Percentiles rank a stretch among this genome's conserved stretches.
phyloP scores from a whole-genome alignment of 2,113 vertebrate genomes.

The Struthidea cinerea region DNA sequence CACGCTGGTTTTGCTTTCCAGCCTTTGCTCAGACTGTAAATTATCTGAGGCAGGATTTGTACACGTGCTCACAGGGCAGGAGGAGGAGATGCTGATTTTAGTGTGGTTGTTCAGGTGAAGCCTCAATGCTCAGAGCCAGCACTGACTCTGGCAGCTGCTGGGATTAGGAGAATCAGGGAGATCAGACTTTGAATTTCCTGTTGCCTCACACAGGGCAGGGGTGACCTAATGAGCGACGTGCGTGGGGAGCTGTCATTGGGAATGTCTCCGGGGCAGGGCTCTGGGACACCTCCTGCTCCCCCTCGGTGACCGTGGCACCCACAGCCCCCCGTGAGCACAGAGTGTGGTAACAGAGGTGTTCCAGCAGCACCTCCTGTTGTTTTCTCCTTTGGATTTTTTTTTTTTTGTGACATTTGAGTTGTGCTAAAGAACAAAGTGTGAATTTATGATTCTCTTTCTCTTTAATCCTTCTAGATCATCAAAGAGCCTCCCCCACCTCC shows the following conservation, averaged over 20 bases:
- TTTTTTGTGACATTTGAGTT: background rate
- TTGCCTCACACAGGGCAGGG: background rate
- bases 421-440: background rate
- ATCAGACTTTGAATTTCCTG: background rate
- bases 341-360: accelerated
- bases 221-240: background rate
- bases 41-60: background rate
- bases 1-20: background rate
- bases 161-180: background rate
- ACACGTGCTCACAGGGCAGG: background rate
- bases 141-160: background rate
- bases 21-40: background rate
- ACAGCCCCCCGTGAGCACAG: accelerated
- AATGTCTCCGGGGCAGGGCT: background rate
- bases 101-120: background rate
- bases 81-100: background rate
- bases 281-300: background rate
- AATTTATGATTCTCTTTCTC: background rate
- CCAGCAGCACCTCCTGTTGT: background rate
- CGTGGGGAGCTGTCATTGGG: background rate
- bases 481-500: conserved; percentile 78
- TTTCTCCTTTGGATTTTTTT: background rate
- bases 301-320: background rate
- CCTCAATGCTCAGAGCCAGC: background rate
- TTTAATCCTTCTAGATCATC: conserved; percentile 70